A percentile compares a stretch with the other conserved stretches of the same genome.
Conservation (phyloP, 2,113 vertebrate species). For the Misgurnus anguillicaudatus region DNA sequence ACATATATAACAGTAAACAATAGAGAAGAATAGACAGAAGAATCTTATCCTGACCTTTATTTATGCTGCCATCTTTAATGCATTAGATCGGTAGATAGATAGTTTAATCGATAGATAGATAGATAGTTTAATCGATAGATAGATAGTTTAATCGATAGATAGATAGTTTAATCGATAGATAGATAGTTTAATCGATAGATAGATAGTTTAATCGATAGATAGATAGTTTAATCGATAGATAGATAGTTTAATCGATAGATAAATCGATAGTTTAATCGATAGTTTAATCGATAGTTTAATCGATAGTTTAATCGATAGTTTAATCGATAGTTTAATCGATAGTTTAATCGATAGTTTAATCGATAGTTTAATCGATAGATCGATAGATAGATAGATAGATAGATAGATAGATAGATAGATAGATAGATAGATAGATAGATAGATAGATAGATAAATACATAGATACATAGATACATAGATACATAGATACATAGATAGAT, state of each 20-base stretch:
- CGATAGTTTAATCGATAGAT: background rate
- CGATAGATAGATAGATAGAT: background rate
- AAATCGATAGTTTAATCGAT: no score
- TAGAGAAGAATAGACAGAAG: background rate
- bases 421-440: background rate
- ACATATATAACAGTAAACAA: background rate
- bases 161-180: background rate
- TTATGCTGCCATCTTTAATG: no score
- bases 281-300: no score
- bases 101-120: no score
- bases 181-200: background rate
- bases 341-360: no score
- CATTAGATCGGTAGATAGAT: no score
- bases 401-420: background rate
- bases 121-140: no score
- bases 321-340: no score
- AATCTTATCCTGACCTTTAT: background rate
- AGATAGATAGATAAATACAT: background rate
- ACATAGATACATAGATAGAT: no score
- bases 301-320: no score
- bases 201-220: background rate
- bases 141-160: background rate
- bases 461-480: background rate
- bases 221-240: background rate
- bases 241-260: no score